phyloP scores from a whole-genome alignment of 2,113 vertebrate species.

The Otus sunia region DNA sequence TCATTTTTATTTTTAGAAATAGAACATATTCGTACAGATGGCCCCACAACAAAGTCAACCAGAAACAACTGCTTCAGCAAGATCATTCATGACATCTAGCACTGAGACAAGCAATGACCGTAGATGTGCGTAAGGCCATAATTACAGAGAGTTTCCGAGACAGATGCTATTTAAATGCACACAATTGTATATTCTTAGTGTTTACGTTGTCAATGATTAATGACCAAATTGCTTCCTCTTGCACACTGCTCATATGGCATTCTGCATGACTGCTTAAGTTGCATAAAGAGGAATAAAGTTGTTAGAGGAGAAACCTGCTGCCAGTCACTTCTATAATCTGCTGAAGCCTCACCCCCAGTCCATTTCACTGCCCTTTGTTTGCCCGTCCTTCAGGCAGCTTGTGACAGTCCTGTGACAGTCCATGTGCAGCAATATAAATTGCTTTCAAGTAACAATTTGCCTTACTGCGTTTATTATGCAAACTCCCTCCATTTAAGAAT shows the following conservation, averaged over 20 bases:
- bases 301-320: not conserved
- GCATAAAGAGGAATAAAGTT: not conserved
- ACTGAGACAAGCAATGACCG: not conserved
- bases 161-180: not conserved
- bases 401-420: constrained; percentile 24
- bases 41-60: not conserved
- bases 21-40: not conserved
- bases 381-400: not conserved
- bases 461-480: not conserved
- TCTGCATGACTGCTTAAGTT: not conserved
- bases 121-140: not conserved
- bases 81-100: not conserved
- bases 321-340: not conserved
- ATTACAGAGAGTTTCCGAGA: not conserved
- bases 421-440: not conserved
- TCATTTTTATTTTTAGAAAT: not conserved
- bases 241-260: not conserved
- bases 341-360: not conserved
- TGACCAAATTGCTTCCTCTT: not conserved
- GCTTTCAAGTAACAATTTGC: not conserved
- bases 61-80: not conserved
- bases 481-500: not conserved
- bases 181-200: not conserved
- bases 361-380: not conserved
- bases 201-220: not conserved